Percentiles rank a stretch among this genome's conserved stretches.
phyloP scores from a whole-genome alignment of 2,888 invertebrate species.

The Drosophila imparisetae region DNA sequence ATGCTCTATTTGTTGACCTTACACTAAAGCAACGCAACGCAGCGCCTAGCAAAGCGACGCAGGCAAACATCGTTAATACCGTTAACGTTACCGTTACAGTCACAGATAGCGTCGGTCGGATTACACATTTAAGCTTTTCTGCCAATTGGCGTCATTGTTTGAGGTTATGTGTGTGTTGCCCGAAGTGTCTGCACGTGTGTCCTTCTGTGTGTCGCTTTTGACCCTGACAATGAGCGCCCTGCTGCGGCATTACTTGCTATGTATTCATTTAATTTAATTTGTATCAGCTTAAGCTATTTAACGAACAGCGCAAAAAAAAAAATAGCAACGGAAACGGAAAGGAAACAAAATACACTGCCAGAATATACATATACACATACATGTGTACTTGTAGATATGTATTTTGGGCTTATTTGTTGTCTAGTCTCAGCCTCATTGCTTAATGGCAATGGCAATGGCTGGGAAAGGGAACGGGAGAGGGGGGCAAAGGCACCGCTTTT shows the following conservation, averaged over 20 bases:
- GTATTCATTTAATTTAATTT: conserved; percentile 72
- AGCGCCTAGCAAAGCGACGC: neutral
- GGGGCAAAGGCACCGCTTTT: conserved; percentile 3
- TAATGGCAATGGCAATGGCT: neutral
- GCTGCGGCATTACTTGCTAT: conserved; percentile 50
- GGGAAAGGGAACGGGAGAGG: neutral
- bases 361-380: neutral
- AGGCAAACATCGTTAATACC: neutral
- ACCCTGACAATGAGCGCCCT: conserved; percentile 65
- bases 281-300: conserved; percentile 66
- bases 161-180: conserved; percentile 47
- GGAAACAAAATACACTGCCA: conserved; percentile 1
- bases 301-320: conserved; percentile 48
- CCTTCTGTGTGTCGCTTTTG: conserved; percentile 35
- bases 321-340: conserved; percentile 52
- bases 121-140: conserved; percentile 59
- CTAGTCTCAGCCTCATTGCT: conserved; percentile 37
- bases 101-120: conserved; percentile 35
- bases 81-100: conserved; percentile 26
- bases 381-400: neutral
- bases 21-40: conserved; percentile 11
- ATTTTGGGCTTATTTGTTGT: conserved; percentile 18
- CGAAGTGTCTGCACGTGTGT: conserved; percentile 36
- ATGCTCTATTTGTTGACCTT: conserved; percentile 47
- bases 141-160: conserved; percentile 67